phyloP scores from a whole-genome alignment of 2,113 vertebrate genomes.

The Dromas ardeola region DNA sequence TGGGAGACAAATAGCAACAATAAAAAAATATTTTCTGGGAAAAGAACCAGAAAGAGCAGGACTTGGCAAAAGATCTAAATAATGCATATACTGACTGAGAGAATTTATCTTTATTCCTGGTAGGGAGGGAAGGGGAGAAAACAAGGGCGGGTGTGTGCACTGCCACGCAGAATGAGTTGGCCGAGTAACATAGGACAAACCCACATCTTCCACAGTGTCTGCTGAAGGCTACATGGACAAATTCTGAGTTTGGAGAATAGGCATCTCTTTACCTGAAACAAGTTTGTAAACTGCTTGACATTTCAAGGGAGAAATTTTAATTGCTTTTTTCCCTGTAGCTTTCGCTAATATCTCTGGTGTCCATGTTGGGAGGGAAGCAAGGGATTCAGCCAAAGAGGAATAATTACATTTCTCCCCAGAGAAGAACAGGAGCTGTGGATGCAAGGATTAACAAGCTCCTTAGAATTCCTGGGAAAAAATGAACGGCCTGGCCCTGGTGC shows the following conservation, averaged over 20 bases:
- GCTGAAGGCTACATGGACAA: background rate
- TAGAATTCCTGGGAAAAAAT: background rate
- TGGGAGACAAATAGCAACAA: background rate
- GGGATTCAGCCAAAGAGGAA: background rate
- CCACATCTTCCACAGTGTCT: background rate
- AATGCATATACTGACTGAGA: background rate
- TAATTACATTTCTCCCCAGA: background rate
- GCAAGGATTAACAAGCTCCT: background rate
- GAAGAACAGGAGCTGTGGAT: background rate
- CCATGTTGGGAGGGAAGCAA: background rate
- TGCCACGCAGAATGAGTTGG: background rate
- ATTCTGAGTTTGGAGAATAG: background rate
- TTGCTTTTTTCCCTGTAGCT: background rate
- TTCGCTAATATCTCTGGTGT: background rate
- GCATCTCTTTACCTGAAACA: background rate
- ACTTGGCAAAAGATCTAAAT: background rate
- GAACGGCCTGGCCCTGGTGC: background rate
- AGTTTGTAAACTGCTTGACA: background rate
- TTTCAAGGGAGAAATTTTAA: background rate
- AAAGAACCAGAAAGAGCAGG: background rate
- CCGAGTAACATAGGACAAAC: background rate
- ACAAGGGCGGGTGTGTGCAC: rapidly evolving
- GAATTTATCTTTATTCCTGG: background rate
- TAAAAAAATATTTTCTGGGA: background rate
- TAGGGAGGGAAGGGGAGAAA: background rate